These are phyloP conservation scores for Leptobrachium ailaonicum DNA, from an alignment of 2,113 vertebrate genomes.

Conservation along the genomic window DNA sequence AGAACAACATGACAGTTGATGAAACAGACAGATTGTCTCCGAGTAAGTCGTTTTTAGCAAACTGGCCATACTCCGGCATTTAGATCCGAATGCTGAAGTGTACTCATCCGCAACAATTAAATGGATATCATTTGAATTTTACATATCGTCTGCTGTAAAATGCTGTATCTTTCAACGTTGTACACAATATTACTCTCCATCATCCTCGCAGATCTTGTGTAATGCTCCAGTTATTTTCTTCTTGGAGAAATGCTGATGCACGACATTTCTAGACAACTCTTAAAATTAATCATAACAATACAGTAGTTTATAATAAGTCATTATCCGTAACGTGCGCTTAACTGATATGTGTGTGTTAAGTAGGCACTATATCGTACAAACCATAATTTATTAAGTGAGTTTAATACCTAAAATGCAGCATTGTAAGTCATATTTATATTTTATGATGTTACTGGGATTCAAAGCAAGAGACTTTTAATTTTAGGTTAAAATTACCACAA, in stretches of 20 bases:
- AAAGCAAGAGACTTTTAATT: no score
- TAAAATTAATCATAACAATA: conserved; percentile 8
- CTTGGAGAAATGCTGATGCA: not conserved
- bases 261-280: not conserved
- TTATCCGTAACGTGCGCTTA: not conserved
- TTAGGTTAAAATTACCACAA: no score
- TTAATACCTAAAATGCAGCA: no score
- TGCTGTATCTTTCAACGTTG: not conserved
- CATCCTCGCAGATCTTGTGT: not conserved
- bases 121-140: not conserved
- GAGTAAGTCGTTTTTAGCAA: no score
- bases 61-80: no score
- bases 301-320: not conserved
- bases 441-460: no score
- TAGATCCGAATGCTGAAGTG: not conserved
- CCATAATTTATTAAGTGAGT: no score
- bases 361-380: not conserved
- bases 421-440: no score
- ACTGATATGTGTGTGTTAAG: not conserved
- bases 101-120: not conserved
- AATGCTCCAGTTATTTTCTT: conserved; percentile 1
- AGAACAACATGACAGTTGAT: no score
- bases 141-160: not conserved
- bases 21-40: no score
- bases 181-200: not conserved